Conservation (phyloP, 1,140 invertebrate species). For the Drosophila mauritiana region DNA sequence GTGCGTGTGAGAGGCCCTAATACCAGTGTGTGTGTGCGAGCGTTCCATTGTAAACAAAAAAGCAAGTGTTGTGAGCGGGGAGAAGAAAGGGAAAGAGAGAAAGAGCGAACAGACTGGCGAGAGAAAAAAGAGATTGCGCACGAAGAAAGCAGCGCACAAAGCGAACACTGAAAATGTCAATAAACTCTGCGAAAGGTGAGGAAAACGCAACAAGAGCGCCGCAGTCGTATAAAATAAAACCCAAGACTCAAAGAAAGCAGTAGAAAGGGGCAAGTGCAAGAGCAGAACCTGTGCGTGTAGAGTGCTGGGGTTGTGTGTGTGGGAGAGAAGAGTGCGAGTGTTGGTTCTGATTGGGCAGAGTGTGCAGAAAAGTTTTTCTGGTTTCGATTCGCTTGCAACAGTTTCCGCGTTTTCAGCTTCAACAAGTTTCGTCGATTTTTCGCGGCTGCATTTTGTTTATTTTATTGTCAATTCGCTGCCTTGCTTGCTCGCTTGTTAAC, state of each 20-base stretch:
- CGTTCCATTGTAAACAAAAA: constrained; percentile 70
- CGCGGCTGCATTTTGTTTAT: constrained; percentile 73
- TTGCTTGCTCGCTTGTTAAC: constrained; percentile 37
- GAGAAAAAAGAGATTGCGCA: constrained; percentile 55
- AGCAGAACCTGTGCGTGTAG: constrained; percentile 28
- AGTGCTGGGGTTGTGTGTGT: neutral
- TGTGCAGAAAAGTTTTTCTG: constrained; percentile 66
- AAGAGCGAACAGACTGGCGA: constrained; percentile 26
- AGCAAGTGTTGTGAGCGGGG: constrained; percentile 62
- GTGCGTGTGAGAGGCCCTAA: constrained; percentile 1
- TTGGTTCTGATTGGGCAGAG: constrained; percentile 67
- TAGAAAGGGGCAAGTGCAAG: constrained; percentile 65
- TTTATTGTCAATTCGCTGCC: constrained; percentile 72
- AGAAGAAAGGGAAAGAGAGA: constrained; percentile 20
- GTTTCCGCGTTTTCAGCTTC: constrained; percentile 75
- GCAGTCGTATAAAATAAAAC: constrained; percentile 71
- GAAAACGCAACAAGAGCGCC: constrained; percentile 78
- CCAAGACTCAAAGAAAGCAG: constrained; percentile 70
- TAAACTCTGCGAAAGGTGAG: constrained; percentile 82
- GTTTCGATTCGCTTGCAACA: constrained; percentile 59
- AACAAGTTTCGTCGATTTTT: constrained; percentile 63
- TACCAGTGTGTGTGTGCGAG: constrained; percentile 2
- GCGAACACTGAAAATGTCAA: constrained; percentile 81
- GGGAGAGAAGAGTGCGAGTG: neutral
- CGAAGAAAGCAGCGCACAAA: constrained; percentile 78